Percentiles rank a stretch among this genome's conserved stretches.
phyloP scores from a whole-genome alignment of 2,113 vertebrate genomes.

The Geococcyx californianus region DNA sequence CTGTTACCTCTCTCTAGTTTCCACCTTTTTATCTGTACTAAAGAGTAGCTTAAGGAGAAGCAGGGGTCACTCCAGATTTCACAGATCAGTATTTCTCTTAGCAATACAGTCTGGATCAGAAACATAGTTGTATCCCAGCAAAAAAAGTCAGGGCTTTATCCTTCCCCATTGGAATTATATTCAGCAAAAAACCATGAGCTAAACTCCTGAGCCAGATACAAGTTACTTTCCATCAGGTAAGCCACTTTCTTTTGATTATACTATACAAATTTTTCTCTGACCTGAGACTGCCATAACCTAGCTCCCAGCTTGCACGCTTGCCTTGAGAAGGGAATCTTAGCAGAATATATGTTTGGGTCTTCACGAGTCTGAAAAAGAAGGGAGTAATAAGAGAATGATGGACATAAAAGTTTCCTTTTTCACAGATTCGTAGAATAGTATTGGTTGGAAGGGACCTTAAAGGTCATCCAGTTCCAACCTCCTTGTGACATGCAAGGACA shows the following conservation, averaged over 20 bases:
- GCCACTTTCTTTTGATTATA: slow-evolving; percentile 53
- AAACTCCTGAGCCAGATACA: slow-evolving; percentile 34
- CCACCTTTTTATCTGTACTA: slow-evolving; percentile 18
- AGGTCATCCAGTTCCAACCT: too few relatives aligned
- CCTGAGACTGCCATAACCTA: background rate
- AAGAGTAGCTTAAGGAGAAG: slow-evolving; percentile 38
- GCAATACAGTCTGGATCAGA: slow-evolving; percentile 47
- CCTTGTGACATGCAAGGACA: too few relatives aligned
- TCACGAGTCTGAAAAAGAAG: background rate
- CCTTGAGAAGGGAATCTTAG: background rate
- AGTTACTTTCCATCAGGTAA: slow-evolving; percentile 25
- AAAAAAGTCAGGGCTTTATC: slow-evolving; percentile 58
- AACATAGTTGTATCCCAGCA: slow-evolving; percentile 9
- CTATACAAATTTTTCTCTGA: slow-evolving; percentile 26
- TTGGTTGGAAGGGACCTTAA: too few relatives aligned
- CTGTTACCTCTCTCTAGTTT: slow-evolving; percentile 25
- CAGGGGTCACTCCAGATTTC: slow-evolving; percentile 59
- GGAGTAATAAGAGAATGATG: background rate
- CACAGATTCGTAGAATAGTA: too few relatives aligned
- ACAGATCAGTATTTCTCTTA: slow-evolving; percentile 66
- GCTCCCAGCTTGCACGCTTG: background rate
- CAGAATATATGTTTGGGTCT: background rate
- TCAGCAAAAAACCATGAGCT: background rate
- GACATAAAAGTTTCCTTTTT: background rate
- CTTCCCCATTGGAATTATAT: background rate